phyloP scores from a whole-genome alignment of 2,113 vertebrate species.

The Urocolius indicus region DNA sequence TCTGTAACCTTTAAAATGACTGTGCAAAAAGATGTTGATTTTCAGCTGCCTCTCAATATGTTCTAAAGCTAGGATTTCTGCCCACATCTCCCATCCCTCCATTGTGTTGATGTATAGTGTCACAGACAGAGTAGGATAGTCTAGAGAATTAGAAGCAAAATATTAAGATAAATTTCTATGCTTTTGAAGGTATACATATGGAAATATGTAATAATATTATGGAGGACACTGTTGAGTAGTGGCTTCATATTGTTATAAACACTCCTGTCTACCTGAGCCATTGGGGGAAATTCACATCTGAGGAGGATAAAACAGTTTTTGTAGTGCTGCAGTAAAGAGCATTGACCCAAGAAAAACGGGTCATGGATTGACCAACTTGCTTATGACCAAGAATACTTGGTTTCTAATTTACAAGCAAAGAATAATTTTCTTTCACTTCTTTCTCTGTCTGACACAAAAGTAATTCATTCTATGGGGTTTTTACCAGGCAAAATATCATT shows the following conservation, averaged over 20 bases:
- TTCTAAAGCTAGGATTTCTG: background rate
- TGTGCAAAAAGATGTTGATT: background rate
- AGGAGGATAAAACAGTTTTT: background rate
- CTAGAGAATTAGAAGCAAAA: background rate
- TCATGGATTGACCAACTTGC: no score
- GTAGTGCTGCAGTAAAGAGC: background rate
- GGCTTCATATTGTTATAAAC: background rate
- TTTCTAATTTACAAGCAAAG: background rate
- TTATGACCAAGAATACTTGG: background rate
- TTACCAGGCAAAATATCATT: background rate
- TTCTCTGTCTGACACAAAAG: background rate
- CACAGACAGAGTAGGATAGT: background rate
- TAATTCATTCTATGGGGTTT: background rate
- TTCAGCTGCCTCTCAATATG: background rate
- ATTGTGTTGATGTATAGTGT: background rate
- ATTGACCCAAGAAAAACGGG: background rate
- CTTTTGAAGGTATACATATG: background rate
- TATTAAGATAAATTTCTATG: background rate
- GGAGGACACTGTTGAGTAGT: background rate
- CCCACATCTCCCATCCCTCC: background rate
- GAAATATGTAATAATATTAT: background rate
- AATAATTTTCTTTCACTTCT: background rate
- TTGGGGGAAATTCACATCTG: background rate
- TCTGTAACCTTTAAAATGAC: background rate
- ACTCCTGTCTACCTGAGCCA: background rate